A percentile compares a stretch with the other conserved stretches of the same genome.
These are phyloP conservation scores for Drosophila santomea DNA, from an alignment of 1,140 invertebrate species.

Conservation along the genomic window DNA sequence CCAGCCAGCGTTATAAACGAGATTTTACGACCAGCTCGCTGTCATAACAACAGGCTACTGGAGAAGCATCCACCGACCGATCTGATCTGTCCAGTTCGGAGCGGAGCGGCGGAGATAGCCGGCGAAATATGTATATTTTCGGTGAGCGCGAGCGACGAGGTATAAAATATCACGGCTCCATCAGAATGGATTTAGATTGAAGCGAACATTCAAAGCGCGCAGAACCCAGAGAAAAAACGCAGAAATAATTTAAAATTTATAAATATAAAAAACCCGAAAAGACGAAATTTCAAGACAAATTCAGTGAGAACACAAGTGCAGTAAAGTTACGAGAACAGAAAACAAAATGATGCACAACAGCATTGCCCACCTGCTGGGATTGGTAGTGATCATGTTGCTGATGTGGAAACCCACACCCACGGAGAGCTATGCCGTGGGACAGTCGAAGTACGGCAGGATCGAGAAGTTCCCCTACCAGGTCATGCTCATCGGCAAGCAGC, in stretches of 20 bases:
- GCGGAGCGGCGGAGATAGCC: conserved; percentile 14
- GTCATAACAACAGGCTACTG: conserved; percentile 78
- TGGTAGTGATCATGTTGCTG: conserved; percentile 40
- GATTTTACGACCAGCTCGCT: conserved; percentile 75
- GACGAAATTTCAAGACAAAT: conserved; percentile 14
- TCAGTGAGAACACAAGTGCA: conserved; percentile 47
- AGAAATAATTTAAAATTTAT: neutral
- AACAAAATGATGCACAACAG: conserved; percentile 45
- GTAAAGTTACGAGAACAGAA: conserved; percentile 1
- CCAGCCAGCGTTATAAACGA: conserved; percentile 48
- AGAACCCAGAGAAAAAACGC: conserved; percentile 47
- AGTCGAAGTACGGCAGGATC: conserved; percentile 76
- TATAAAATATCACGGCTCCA: conserved; percentile 81
- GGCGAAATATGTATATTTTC: conserved; percentile 30
- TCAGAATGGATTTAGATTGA: conserved; percentile 84
- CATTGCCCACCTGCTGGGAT: conserved; percentile 29
- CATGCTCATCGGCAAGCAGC: conserved; percentile 82
- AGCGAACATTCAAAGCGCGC: conserved; percentile 69
- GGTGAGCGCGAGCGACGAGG: conserved; percentile 44
- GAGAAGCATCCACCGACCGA: conserved; percentile 27
- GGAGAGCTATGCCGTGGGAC: conserved; percentile 68
- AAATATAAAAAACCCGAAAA: neutral
- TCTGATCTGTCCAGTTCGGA: conserved; percentile 1
- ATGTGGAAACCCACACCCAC: conserved; percentile 23
- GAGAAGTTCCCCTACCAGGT: conserved; percentile 84